Evolutionary conservation across 2,113 vertebrate genomes (phyloP).

Genomic region (Marcusenius ussheri): DNA sequence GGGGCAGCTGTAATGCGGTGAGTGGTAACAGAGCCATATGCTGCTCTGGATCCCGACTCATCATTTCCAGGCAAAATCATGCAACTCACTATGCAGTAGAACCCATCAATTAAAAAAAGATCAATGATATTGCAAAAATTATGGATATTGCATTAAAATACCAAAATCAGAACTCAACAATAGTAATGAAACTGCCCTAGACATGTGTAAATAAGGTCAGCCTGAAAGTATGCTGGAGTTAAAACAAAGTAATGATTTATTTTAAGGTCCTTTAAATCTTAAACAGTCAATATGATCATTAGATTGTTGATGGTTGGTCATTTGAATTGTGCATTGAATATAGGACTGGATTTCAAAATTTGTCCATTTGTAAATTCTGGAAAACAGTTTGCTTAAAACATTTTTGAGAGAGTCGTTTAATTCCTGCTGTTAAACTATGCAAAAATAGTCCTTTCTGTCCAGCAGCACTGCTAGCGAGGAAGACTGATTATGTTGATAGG

Average conservation of each 20-base stretch:
- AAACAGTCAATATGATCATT: not conserved
- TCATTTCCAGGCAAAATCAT: slow-evolving; percentile 6
- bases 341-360: not conserved
- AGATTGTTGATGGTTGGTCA: not conserved
- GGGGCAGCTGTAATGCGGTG: slow-evolving; percentile 36
- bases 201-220: slow-evolving; percentile 14
- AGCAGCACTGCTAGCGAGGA: not conserved
- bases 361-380: not conserved
- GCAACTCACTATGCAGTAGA: not conserved
- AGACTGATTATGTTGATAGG: not conserved
- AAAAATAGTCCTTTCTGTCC: not conserved
- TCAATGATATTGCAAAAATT: slow-evolving; percentile 44
- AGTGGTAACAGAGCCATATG: slow-evolving; percentile 43
- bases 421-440: not conserved
- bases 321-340: not conserved
- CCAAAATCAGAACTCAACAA: slow-evolving; percentile 32
- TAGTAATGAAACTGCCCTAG: slow-evolving; percentile 26
- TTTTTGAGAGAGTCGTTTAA: not conserved
- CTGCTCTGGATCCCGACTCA: slow-evolving; percentile 40
- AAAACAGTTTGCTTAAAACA: not conserved
- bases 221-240: not conserved
- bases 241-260: not conserved
- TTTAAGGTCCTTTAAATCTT: not conserved
- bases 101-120: slow-evolving; percentile 41
- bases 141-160: slow-evolving; percentile 43